Conservation (phyloP, 2,113 vertebrate genomes). For the Junco hyemalis region DNA sequence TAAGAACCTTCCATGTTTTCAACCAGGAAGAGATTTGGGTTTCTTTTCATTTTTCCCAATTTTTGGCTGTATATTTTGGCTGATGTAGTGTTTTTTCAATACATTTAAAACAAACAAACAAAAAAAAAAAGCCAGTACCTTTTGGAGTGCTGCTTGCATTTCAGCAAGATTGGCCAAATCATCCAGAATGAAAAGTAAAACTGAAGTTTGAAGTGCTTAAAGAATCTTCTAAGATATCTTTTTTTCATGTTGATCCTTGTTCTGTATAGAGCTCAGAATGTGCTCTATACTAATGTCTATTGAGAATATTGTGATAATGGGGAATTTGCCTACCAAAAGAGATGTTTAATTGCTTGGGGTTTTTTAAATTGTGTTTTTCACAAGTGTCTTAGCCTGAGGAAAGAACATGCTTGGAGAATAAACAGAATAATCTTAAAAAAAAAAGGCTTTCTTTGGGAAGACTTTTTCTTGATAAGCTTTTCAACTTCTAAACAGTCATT, state of each 20-base stretch:
- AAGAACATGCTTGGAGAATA: not conserved
- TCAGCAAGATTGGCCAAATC: not conserved
- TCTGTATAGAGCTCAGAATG: not conserved
- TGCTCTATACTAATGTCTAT: not conserved
- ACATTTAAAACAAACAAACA: not conserved
- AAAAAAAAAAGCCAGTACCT: not conserved
- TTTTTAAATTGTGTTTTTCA: not conserved
- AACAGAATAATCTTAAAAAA: not conserved
- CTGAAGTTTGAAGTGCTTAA: not conserved
- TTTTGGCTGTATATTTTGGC: not conserved
- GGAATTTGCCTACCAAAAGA: not conserved
- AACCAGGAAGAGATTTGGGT: not conserved
- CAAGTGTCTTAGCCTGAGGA: not conserved
- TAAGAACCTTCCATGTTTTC: not conserved
- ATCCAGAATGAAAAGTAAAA: not conserved
- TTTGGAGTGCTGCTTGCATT: not conserved
- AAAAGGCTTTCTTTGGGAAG: not conserved
- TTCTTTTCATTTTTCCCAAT: not conserved
- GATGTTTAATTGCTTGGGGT: not conserved
- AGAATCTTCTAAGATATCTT: not conserved
- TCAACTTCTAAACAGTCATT: not conserved
- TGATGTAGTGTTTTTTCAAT: not conserved
- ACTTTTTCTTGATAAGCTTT: not conserved
- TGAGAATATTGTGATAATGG: not conserved
- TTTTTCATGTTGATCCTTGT: not conserved